A percentile compares a stretch with the other conserved stretches of the same genome.
Conservation (phyloP, 2,113 vertebrate genomes). For the Eptesicus fuscus region DNA sequence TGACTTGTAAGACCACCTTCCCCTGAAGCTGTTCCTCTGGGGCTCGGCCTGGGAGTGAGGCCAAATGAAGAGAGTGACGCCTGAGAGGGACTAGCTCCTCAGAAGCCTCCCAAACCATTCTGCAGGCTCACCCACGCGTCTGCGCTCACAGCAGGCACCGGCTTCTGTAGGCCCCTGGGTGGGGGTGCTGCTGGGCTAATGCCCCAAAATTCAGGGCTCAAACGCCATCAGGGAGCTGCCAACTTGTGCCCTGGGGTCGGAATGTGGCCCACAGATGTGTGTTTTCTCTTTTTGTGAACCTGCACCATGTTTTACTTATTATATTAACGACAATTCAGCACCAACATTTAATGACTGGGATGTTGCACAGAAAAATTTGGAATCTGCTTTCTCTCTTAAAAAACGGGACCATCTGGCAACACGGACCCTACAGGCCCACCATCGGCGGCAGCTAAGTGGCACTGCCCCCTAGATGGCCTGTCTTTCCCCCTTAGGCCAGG, state of each 20-base stretch:
- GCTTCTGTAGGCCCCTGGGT: background rate
- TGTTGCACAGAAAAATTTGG: background rate
- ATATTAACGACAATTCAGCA: background rate
- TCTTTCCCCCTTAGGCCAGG: background rate
- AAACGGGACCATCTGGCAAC: background rate
- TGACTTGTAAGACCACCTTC: background rate
- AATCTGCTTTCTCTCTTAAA: background rate
- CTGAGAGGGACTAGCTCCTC: background rate
- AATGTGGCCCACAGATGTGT: background rate
- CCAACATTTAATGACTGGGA: background rate
- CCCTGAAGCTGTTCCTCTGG: background rate
- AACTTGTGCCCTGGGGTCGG: background rate
- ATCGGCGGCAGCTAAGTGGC: background rate
- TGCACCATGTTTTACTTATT: background rate
- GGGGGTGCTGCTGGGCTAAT: fast-evolving
- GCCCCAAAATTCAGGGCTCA: background rate
- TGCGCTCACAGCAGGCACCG: fast-evolving
- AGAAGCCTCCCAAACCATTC: background rate
- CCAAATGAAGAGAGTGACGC: background rate
- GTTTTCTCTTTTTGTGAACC: background rate
- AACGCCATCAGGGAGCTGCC: background rate
- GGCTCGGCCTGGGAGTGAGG: background rate
- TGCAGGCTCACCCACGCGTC: fast-evolving
- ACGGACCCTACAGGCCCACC: background rate
- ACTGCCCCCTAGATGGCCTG: background rate